Evolutionary conservation across 2,797 vertebrate species (phyloP).

Genomic region (Botia almorhae): DNA sequence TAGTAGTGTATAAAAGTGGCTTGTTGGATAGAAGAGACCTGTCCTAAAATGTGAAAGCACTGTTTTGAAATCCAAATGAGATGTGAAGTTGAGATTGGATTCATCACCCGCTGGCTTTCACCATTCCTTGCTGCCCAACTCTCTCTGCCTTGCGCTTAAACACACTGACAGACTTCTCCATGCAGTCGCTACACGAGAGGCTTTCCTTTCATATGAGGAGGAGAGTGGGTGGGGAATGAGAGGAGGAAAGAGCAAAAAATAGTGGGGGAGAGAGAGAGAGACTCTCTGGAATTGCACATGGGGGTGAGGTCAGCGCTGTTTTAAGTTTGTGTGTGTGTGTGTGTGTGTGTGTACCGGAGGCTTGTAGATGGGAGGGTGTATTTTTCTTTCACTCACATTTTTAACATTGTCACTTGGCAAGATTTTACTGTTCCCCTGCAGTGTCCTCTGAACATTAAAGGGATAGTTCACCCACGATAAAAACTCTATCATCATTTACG

Average conservation of each 20-base stretch:
- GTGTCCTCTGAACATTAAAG: background rate
- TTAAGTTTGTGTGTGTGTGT: slow-evolving; percentile 40
- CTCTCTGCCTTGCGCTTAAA: slow-evolving; percentile 19
- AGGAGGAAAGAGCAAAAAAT: slow-evolving; percentile 16
- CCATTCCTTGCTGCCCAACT: slow-evolving; percentile 13
- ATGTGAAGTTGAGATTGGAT: slow-evolving; percentile 76
- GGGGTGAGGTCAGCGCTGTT: slow-evolving; percentile 47
- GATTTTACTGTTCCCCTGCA: slow-evolving; percentile 12
- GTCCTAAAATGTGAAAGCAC: slow-evolving; percentile 75
- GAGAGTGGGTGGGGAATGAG: slow-evolving; percentile 39
- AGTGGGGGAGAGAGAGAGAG: slow-evolving; percentile 17
- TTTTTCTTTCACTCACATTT: slow-evolving; percentile 40
- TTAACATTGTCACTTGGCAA: slow-evolving; percentile 37
- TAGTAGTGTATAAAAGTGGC: background rate
- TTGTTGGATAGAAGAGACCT: slow-evolving; percentile 5
- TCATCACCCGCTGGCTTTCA: slow-evolving; percentile 63
- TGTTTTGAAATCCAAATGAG: slow-evolving; percentile 71
- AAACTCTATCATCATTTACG: background rate
- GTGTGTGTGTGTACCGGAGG: slow-evolving; percentile 17
- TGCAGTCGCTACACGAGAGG: slow-evolving; percentile 34
- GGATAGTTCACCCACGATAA: background rate
- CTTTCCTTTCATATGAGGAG: slow-evolving; percentile 51
- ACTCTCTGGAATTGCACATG: slow-evolving; percentile 43
- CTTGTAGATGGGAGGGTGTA: slow-evolving; percentile 20
- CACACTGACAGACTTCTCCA: slow-evolving; percentile 37